Base-by-base conservation (phyloP, 2,113 vertebrate species). In the Clarias gariepinus region DNA sequence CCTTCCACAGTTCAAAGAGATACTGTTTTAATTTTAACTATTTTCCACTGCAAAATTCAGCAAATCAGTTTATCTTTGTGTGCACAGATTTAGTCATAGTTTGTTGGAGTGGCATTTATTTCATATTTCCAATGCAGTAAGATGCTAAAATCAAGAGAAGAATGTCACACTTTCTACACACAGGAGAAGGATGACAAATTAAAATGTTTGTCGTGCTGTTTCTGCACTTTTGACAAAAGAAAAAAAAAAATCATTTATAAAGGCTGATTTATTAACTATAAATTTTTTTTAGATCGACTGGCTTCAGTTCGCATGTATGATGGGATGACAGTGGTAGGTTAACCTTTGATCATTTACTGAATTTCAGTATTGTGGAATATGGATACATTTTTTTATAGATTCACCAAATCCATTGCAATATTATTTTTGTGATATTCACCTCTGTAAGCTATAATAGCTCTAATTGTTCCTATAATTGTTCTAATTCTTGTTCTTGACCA, bases 201-300 rank as follows among this genome's bases (percentile, higher is more conserved):
- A 47, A 47, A 47, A 47, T 47, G 47, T 41, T 41, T 41, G 41
- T 6, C 7, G 47, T 47, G 47, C 47, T 6, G 6, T 47, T 47
- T 0, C 47, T 47, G 47, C 47, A 8, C 7, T 47, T 47, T 47
- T 47, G 47, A 47, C 47, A 8, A 47, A 47, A 47, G 7, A 47
- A 47, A 7, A 47, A 47, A 47, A 4, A 47, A 47, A 8, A 7
- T 47, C 3, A 47, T 68, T 3, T 30, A 28, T 68, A 47, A 68
- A 36, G 11, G 19, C 68, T 55, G 21, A 25, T 81, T 81, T 47
- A 73, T 83, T 80, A 8, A 47, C 8, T 47, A 47, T 47, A 47
- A n/a, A n/a, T n/a, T n/a, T 93, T 93, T 92, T 93, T n/a, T 93
- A 98, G 97, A 96, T 92, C 95, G 94, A 90, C 85, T 98, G 88